Base-by-base conservation (phyloP, 2,888 invertebrate species). In the Apodemia duryi region DNA sequence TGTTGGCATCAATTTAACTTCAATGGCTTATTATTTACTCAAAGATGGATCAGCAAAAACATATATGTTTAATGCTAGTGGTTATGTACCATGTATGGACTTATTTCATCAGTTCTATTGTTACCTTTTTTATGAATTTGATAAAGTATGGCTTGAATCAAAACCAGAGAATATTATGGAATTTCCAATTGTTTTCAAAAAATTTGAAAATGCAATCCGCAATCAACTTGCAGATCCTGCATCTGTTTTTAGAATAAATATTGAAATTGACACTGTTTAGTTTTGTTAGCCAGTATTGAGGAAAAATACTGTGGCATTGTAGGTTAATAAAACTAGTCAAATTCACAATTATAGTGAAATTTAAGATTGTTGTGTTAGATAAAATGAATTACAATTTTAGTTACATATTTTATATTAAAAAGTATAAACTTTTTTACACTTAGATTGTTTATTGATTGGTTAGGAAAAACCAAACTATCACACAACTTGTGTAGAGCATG, bases 161-260 rank as follows among this genome's bases (percentile, higher is more conserved):
- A 97, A 97, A 78, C 99, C 99, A 0, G 94, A 94, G 72, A 96
- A 97, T 81, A 97, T 99, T 71, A 99, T 99, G 99, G 97, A 98
- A 79, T 99, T 99, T 84, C 96, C 97, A 46, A 93, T 93, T 62
- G 96, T 99, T 67, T 95, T 96, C 80, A 95, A 96, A 75, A 95
- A 94, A 77, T 99, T 98, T 87, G 97, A 97, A 81, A 94, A 93
- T 72, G 93, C 94, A 67, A 94, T 98, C 62, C 93, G 95, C 77
- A 86, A 88, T 69, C 93, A 93, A 69, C 87, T 98, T 67, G 92
- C 94, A 63, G 94, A 96, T 81, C 94, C 95, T 41, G 93, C 92
- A 52, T 94, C 95, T 49, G 93, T 95, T 61, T 96, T 97, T 84
- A 95, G 95, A 91, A 95, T 97, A 85, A 96, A 97, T 86, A 92